Base-by-base conservation (phyloP, 2,888 invertebrate species). In the Mimumesa dahlbomi region DNA sequence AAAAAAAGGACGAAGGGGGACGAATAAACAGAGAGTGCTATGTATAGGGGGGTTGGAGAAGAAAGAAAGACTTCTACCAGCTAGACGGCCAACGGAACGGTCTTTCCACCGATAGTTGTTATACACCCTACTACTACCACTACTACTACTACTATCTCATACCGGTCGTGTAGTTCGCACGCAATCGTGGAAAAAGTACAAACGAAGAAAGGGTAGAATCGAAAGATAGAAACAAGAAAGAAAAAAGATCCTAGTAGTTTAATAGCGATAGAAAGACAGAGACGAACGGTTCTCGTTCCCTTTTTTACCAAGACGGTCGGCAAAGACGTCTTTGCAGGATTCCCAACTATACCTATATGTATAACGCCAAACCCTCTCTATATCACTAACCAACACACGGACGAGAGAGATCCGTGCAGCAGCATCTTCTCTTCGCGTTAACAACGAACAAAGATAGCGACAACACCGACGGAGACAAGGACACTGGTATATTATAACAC, bases 241-340 rank as follows among this genome's bases (percentile, higher is more conserved):
- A n/a, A n/a, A n/a, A n/a, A n/a, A n/a, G n/a, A n/a, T n/a, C n/a
- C n/a, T n/a, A n/a, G n/a, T n/a, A n/a, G n/a, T n/a, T n/a, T n/a
- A n/a, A n/a, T n/a, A n/a, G n/a, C n/a, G n/a, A 6, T 29, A 40
- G 19, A 7, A 52, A 14, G 42, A 63, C 19, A 36, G 29, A 45
- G 58, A 50, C 13, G 11, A 22, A 7, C n/a, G 40, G 9, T 13
- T 11, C 5, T n/a, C 48, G 58, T 71, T 62, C 53, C 54, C 48
- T 54, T 42, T 42, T 21, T 19, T 64, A 83, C 76, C 68, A 61
- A 74, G 64, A 70, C 75, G 73, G 64, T 77, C 77, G 74, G 75
- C 80, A 75, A n/a, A 78, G 77, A 83, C 69, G 77, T 70, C 69
- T 72, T 82, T 68, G 71, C 76, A 79, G 77, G 73, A 75, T 81